Conservation (phyloP, 2,888 invertebrate species). For the Gastracanthus pulcherrimus region DNA sequence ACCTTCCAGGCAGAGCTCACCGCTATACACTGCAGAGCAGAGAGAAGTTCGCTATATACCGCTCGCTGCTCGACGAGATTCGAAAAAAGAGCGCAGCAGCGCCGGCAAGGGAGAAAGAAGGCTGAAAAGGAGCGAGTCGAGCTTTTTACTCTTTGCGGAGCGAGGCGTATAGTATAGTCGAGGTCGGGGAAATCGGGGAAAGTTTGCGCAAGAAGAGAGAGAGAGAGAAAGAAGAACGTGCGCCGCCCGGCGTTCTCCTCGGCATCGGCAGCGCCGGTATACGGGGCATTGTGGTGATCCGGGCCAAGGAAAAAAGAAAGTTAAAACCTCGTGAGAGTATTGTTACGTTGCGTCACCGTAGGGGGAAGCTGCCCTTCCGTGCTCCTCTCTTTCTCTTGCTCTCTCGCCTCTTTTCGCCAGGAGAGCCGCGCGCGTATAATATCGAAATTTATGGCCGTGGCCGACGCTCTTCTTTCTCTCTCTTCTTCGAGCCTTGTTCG, state of each 20-base stretch:
- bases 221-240: slow-evolving; percentile 15
- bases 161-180: too few relatives aligned
- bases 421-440: slow-evolving; percentile 71
- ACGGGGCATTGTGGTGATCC: slow-evolving; percentile 57
- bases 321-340: slow-evolving; percentile 63
- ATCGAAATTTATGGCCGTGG: slow-evolving; percentile 75
- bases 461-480: slow-evolving; percentile 51
- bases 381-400: background rate
- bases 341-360: slow-evolving; percentile 56
- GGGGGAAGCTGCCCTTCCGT: slow-evolving; percentile 31
- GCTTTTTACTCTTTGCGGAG: slow-evolving; percentile 22
- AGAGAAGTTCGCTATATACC: too few relatives aligned
- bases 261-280: too few relatives aligned
- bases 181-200: slow-evolving; percentile 71
- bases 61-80: background rate
- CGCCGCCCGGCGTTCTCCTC: background rate
- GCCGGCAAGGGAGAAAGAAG: background rate
- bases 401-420: slow-evolving; percentile 42
- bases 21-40: too few relatives aligned
- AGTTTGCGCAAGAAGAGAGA: slow-evolving; percentile 66
- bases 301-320: slow-evolving; percentile 62
- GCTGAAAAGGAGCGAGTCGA: slow-evolving; percentile 35
- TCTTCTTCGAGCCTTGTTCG: slow-evolving; percentile 59
- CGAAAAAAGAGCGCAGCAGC: too few relatives aligned
- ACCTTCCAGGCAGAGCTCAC: too few relatives aligned